Percentiles rank a stretch among this genome's conserved stretches.
These are phyloP conservation scores for Nerophis lumbriciformis DNA, from an alignment of 2,113 vertebrate genomes.

Conservation along the genomic window DNA sequence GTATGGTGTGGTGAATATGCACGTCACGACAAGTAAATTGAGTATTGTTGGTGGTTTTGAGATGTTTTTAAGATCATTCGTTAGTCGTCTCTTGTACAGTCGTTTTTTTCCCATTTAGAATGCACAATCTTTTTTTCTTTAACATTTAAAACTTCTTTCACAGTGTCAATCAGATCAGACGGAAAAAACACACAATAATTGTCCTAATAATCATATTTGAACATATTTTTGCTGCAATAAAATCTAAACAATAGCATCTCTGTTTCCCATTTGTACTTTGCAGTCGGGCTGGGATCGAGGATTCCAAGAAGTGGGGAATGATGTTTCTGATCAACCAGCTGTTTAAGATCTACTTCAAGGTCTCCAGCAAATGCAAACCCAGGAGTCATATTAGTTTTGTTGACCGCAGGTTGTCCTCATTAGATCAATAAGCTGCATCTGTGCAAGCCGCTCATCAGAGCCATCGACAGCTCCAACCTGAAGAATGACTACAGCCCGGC, in stretches of 20 bases:
- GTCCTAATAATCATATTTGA: too few relatives aligned
- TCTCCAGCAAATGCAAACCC: constrained; percentile 36
- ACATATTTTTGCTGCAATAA: too few relatives aligned
- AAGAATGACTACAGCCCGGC: constrained; percentile 91
- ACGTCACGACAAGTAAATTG: too few relatives aligned
- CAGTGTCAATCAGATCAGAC: too few relatives aligned
- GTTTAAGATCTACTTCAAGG: constrained; percentile 99
- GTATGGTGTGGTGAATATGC: too few relatives aligned
- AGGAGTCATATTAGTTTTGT: background rate
- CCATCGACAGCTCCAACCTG: constrained; percentile 95
- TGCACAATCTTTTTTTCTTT: too few relatives aligned
- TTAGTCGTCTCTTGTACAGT: too few relatives aligned
- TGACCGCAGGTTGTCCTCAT: background rate
- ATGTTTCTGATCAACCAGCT: constrained; percentile 96
- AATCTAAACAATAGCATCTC: background rate
- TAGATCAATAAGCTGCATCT: constrained; percentile 97
- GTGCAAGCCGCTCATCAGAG: constrained; percentile 95
- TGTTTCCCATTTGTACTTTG: background rate
- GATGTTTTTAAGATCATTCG: too few relatives aligned
- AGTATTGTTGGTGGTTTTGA: too few relatives aligned
- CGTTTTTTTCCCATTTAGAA: too few relatives aligned
- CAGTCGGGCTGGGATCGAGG: constrained; percentile 93
- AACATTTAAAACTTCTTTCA: too few relatives aligned
- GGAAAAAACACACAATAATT: too few relatives aligned
- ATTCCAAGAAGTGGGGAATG: constrained; percentile 99